Evolutionary conservation across 2,113 vertebrate species (phyloP).

Genomic region (Corythaeola cristata): DNA sequence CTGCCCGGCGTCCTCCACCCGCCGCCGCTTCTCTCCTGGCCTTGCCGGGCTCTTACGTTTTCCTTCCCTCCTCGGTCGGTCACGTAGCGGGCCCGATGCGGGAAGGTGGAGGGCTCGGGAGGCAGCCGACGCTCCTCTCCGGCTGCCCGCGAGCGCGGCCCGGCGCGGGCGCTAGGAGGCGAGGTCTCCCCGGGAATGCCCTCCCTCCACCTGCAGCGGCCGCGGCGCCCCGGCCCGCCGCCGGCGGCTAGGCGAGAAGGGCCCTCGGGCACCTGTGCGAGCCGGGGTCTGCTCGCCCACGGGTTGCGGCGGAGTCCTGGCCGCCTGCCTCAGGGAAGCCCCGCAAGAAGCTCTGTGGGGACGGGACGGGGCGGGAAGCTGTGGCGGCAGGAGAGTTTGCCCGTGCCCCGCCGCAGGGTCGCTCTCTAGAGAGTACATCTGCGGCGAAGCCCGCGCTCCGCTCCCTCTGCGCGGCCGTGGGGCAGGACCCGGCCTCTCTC

Average conservation of each 20-base stretch:
- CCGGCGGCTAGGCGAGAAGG: background rate
- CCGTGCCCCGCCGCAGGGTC: background rate
- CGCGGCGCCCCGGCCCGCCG: background rate
- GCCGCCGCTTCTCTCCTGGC: background rate
- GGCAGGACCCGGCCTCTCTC: background rate
- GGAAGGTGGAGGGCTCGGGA: background rate
- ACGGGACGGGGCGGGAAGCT: background rate
- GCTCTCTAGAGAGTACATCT: fast-evolving
- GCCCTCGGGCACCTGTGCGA: background rate
- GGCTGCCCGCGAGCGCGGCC: background rate
- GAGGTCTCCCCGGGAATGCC: slow-evolving; percentile 21
- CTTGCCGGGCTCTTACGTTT: background rate
- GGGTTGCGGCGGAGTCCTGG: background rate
- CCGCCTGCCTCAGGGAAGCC: background rate
- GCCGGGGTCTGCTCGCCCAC: too few species aligned
- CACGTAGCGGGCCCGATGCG: background rate
- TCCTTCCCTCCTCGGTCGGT: background rate
- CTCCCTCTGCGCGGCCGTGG: background rate
- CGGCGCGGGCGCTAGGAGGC: slow-evolving; percentile 35
- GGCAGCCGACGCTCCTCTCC: background rate
- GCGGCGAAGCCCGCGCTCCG: background rate
- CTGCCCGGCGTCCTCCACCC: background rate
- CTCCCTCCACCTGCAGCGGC: slow-evolving; percentile 10
- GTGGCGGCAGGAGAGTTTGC: background rate
- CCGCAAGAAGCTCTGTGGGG: background rate